Conservation (phyloP, 2,888 invertebrate species). For the Gandaritis pyraliata region DNA sequence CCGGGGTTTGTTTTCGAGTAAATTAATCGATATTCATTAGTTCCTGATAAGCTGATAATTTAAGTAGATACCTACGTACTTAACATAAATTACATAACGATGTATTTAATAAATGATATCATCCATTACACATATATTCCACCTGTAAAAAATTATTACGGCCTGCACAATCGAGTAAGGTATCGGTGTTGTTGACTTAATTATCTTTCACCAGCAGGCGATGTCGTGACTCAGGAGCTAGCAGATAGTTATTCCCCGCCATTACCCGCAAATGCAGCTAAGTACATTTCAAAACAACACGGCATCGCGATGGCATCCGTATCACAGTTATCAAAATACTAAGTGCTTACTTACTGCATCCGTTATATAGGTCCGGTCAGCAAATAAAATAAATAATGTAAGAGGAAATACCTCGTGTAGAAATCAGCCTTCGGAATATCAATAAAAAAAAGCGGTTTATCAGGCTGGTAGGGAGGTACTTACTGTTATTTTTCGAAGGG, state of each 20-base stretch:
- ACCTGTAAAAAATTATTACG: neutral
- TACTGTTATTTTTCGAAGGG: slow-evolving; percentile 36
- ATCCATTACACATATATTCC: neutral
- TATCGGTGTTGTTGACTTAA: slow-evolving; percentile 33
- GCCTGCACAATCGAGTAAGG: slow-evolving; percentile 14
- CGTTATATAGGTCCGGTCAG: slow-evolving; percentile 34
- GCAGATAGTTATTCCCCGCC: slow-evolving; percentile 46
- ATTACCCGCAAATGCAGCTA: slow-evolving; percentile 51
- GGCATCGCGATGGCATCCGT: slow-evolving; percentile 37
- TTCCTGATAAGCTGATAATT: slow-evolving; percentile 1
- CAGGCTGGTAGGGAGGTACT: slow-evolving; percentile 11
- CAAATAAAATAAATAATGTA: slow-evolving; percentile 35
- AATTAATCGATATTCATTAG: neutral
- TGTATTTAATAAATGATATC: neutral
- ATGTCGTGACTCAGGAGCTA: slow-evolving; percentile 48
- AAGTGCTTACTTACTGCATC: slow-evolving; percentile 32
- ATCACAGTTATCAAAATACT: slow-evolving; percentile 44
- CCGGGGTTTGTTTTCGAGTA: slow-evolving; percentile 6
- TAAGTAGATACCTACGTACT: neutral
- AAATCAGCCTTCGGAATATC: slow-evolving; percentile 38
- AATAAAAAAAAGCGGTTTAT: slow-evolving; percentile 30
- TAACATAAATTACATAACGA: neutral
- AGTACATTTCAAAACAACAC: slow-evolving; percentile 66
- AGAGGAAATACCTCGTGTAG: slow-evolving; percentile 38
- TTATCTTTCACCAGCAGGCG: slow-evolving; percentile 34